Evolutionary conservation across 2,888 invertebrate species (phyloP), one percentile per base, ranked within the genome.

Genomic region (Drosophila fungiperda): DNA sequence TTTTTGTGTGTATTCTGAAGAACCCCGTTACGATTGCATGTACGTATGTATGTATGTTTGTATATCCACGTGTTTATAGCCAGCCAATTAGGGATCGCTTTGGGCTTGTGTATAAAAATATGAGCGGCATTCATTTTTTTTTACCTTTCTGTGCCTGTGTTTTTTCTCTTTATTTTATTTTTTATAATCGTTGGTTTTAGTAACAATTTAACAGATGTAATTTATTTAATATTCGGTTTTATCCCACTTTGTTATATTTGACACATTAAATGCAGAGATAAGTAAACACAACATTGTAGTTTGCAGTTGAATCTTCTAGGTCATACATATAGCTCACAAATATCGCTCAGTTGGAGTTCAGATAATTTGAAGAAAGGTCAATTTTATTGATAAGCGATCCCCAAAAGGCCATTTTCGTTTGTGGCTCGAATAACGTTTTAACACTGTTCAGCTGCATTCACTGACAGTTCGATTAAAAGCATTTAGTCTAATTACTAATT

Each of bases 371-470:
- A 11, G 33, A 33, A 33, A 11, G 33, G 3, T 3, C 9, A 33
- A 9, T 33, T 33, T 33, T 11, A 33, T 33, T 11, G 33, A 3
- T 33, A 33, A 11, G 33, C 33, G 33, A 17, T 9, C 17, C 9
- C 1, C 3, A 8, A 4, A 0, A 6, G 45, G 20, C 6, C 23
- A 32, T 20, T 15, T 20, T 33, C 5, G 7, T 35, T 55, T 29
- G 9, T 17, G 9, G n/a, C n/a, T 3, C 1, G 32, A 29, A 6
- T 1, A 5, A 23, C 15, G 7, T 52, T 8, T 6, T 35, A 66
- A 23, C 66, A 66, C 67, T 66, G 67, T 23, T 33, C 0, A n/a
- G 17, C 9, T 20, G 29, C 23, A 11, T 52, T 23, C 12, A 36
- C 49, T 29, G 9, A 55, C 17, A 32, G 33, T 40, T 40, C 35